Percentiles rank a stretch among this genome's conserved stretches.
phyloP scores from a whole-genome alignment of 1,140 invertebrate species.

The Limonius californicus region DNA sequence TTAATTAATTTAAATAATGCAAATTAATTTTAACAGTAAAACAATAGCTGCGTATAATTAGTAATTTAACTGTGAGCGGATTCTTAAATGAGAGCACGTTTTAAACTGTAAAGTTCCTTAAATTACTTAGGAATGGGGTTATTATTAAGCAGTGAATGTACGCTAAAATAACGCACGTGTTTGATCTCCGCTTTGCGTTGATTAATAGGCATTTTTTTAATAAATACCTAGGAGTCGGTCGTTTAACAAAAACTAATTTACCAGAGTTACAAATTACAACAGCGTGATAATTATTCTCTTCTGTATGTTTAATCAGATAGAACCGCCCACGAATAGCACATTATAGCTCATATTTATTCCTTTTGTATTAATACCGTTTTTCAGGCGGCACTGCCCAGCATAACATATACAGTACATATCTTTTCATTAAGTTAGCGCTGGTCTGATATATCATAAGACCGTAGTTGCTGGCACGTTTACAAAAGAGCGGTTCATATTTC shows the following conservation, averaged over 20 bases:
- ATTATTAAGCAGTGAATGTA: too few relatives aligned
- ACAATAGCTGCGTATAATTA: too few relatives aligned
- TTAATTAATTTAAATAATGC: too few relatives aligned
- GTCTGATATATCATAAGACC: constrained; percentile 42
- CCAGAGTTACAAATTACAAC: constrained; percentile 35
- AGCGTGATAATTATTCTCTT: constrained; percentile 36
- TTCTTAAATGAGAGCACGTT: too few relatives aligned
- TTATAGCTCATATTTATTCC: constrained; percentile 34
- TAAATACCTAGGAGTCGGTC: not conserved
- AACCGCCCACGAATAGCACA: constrained; percentile 37
- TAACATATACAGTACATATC: constrained; percentile 44
- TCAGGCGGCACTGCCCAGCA: constrained; percentile 27
- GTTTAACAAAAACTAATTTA: constrained; percentile 27
- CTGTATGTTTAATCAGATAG: constrained; percentile 38
- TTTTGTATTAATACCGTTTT: constrained; percentile 40
- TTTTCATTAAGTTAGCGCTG: constrained; percentile 42
- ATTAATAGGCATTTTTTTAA: not conserved
- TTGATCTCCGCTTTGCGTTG: not conserved
- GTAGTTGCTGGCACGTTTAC: constrained; percentile 10
- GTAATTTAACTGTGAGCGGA: too few relatives aligned
- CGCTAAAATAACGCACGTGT: not conserved
- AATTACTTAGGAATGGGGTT: not conserved
- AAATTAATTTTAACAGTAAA: too few relatives aligned
- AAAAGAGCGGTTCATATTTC: constrained; percentile 12
- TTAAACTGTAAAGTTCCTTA: not conserved